These are phyloP conservation scores for Strigamia maritima DNA, from an alignment of 2,888 invertebrate genomes.

Conservation along the genomic window DNA sequence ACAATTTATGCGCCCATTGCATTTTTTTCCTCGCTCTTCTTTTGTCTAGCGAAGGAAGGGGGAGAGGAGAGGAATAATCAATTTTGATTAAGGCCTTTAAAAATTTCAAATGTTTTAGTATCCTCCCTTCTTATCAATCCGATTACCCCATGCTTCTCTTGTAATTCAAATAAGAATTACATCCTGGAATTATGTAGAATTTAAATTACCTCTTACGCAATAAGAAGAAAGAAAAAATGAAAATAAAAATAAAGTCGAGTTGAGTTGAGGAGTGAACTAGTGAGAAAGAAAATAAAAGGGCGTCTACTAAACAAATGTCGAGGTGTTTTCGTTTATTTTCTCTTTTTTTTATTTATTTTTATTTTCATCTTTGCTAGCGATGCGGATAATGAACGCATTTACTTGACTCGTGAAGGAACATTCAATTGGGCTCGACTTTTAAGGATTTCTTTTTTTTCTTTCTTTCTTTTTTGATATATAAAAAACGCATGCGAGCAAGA, in stretches of 20 bases:
- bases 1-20: slow-evolving; percentile 1
- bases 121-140: slow-evolving; percentile 24
- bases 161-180: slow-evolving; percentile 28
- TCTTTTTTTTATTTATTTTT: background rate
- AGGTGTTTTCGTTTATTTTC: background rate
- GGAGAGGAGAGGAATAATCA: slow-evolving; percentile 22
- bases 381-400: slow-evolving; percentile 7
- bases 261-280: background rate
- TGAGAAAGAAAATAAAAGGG: background rate
- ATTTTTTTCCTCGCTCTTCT: background rate
- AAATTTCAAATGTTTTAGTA: slow-evolving; percentile 19
- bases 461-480: background rate
- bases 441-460: background rate
- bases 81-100: slow-evolving; percentile 26
- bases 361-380: background rate
- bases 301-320: background rate
- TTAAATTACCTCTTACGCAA: background rate
- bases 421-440: slow-evolving; percentile 13
- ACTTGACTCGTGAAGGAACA: slow-evolving; percentile 8
- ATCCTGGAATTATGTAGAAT: background rate
- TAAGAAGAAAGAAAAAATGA: background rate
- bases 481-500: background rate
- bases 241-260: background rate
- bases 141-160: slow-evolving; percentile 9
- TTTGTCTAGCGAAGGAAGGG: background rate